Evolutionary conservation across 2,797 vertebrate genomes (phyloP).

Genomic region (Danio aesculapii): DNA sequence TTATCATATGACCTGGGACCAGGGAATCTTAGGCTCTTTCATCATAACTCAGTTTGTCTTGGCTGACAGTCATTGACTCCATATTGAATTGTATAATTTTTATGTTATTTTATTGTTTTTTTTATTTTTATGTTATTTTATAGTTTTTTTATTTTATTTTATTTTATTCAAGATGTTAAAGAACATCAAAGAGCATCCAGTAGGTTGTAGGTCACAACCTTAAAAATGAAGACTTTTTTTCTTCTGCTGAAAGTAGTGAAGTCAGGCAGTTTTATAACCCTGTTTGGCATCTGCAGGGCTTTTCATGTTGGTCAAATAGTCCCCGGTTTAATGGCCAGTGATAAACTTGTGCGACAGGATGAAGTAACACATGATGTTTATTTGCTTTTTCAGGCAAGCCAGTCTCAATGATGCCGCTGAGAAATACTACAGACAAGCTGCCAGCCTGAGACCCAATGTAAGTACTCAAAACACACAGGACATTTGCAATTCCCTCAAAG

Average conservation of each 20-base stretch:
- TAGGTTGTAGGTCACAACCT: neutral
- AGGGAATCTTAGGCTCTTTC: conserved; percentile 59
- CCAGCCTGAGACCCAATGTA: conserved; percentile 93
- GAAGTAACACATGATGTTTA: conserved; percentile 29
- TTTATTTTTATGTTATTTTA: too few species aligned
- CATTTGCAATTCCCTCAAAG: too few species aligned
- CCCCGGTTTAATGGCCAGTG: conserved; percentile 72
- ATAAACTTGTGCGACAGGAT: conserved; percentile 65
- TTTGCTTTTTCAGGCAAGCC: conserved; percentile 87
- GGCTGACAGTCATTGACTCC: conserved; percentile 53
- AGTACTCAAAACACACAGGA: conserved; percentile 72
- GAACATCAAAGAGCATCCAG: neutral
- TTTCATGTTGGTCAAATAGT: conserved; percentile 28
- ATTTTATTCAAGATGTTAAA: too few species aligned
- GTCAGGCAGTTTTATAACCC: conserved; percentile 10
- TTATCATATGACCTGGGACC: too few species aligned
- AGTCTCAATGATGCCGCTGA: conserved; percentile 97
- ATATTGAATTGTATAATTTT: conserved; percentile 62
- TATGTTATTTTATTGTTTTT: too few species aligned
- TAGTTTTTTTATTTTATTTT: too few species aligned
- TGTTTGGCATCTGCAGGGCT: neutral
- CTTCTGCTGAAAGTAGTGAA: conserved; percentile 36
- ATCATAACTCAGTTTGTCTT: conserved; percentile 62
- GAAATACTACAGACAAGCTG: conserved; percentile 94
- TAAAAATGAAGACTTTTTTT: conserved; percentile 24